Evolutionary conservation across 2,888 invertebrate genomes (phyloP).

Genomic region (Amblyjoppa proteus): DNA sequence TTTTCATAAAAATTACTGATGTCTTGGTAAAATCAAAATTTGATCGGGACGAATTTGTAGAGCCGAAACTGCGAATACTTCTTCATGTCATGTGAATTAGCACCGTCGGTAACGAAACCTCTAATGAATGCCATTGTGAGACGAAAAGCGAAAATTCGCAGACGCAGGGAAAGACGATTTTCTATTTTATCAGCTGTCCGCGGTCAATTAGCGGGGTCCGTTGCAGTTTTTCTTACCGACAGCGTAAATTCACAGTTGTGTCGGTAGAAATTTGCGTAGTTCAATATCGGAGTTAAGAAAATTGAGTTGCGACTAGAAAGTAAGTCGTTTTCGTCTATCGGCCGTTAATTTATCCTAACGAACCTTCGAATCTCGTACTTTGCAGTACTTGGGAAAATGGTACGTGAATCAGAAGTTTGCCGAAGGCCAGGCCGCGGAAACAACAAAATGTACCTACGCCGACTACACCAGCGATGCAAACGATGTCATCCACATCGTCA

Average conservation of each 20-base stretch:
- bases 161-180: too few species aligned
- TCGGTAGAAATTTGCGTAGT: background rate
- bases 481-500: background rate
- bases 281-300: background rate
- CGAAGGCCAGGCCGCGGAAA: background rate
- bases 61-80: too few species aligned
- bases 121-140: too few species aligned
- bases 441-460: background rate
- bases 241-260: background rate
- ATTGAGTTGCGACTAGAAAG: background rate
- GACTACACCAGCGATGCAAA: background rate
- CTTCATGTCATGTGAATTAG: too few species aligned
- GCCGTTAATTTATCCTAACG: background rate
- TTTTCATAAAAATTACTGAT: too few species aligned
- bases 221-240: background rate
- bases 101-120: too few species aligned
- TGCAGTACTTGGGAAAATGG: conserved; percentile 6
- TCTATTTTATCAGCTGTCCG: too few species aligned
- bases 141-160: too few species aligned
- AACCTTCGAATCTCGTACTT: background rate
- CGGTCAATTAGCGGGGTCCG: too few species aligned
- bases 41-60: too few species aligned
- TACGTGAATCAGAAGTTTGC: background rate
- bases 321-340: background rate
- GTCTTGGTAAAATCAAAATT: too few species aligned